Base-by-base conservation (phyloP, 2,797 vertebrate genomes). In the Cyprinodon diabolis region DNA sequence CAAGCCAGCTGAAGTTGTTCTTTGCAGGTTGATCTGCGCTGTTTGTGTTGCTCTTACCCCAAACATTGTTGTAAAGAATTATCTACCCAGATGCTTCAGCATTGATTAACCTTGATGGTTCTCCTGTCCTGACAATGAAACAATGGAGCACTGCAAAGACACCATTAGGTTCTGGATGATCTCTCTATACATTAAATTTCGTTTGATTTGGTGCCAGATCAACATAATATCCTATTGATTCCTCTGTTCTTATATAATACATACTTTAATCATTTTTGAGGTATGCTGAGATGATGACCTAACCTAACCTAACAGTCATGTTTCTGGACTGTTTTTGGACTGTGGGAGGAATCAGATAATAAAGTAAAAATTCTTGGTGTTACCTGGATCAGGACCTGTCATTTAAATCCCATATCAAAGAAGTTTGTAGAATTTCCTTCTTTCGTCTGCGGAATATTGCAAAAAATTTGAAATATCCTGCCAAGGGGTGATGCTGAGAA, bases 31-130 rank as follows among this genome's bases (percentile, higher is more conserved):
- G 76, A 75, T 54, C 15, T 25, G 47, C 49, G 69, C 71, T 56
- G 40, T 21, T 88, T 40, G 79, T 74, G 51, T 37, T 77, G 78
- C 77, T 84, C 84, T 80, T 90, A 91, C 83, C 78, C 66, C 73
- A 89, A 83, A 84, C 72, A 83, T 75, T 43, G 21, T 70, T 57
- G 76, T 66, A 80, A 55, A 54, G 74, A 88, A 84, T 66, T 69
- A 74, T 79, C 69, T 76, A 21, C 35, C 5, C 4, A 40, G 21
- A 11, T 47, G 40, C 2, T 4, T 45, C 45, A 43, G 19, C 40
- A 45, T n/a, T 12, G 40, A 11, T 43, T 43, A 19, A 45, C 21
- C 62, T n/a, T 45, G 40, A 13, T n/a, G 21, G 21, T 45, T 45
- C 21, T 65, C 6, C 21, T 45, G 12, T 65, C 21, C 40, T 23